Conservation (phyloP, 2,888 invertebrate genomes). For the Drosophila putrida region DNA sequence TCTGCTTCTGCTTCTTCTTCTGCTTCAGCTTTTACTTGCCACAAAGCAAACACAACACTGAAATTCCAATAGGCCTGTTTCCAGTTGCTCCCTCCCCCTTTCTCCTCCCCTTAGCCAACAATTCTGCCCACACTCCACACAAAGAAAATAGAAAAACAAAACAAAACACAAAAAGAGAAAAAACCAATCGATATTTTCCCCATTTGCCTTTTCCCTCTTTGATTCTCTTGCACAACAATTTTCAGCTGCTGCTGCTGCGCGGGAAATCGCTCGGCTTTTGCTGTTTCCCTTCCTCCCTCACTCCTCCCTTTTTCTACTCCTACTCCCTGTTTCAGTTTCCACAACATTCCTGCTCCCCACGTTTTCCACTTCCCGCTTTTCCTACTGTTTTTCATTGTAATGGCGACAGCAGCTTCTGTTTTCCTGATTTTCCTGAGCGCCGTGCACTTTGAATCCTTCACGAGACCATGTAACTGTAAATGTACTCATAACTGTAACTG, state of each 20-base stretch:
- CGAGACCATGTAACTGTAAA: slow-evolving; percentile 61
- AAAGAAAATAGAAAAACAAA: slow-evolving; percentile 16
- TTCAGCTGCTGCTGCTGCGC: slow-evolving; percentile 53
- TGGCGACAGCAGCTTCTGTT: slow-evolving; percentile 17
- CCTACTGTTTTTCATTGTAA: slow-evolving; percentile 3
- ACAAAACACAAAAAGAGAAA: slow-evolving; percentile 27
- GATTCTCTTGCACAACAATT: slow-evolving; percentile 59
- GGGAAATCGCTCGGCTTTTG: slow-evolving; percentile 40
- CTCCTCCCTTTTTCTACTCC: not conserved
- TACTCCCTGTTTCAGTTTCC: slow-evolving; percentile 11
- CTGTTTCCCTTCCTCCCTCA: slow-evolving; percentile 1
- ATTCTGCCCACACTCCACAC: not conserved
- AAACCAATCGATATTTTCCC: slow-evolving; percentile 72
- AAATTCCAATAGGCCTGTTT: slow-evolving; percentile 64
- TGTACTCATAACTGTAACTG: slow-evolving; percentile 36
- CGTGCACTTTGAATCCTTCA: slow-evolving; percentile 55
- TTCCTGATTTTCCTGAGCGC: slow-evolving; percentile 62
- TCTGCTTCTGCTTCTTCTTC: not conserved
- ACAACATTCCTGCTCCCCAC: slow-evolving; percentile 23
- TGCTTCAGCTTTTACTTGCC: not conserved
- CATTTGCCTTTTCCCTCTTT: slow-evolving; percentile 46
- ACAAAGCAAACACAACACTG: slow-evolving; percentile 50
- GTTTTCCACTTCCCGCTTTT: not conserved
- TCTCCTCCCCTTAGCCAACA: not conserved
- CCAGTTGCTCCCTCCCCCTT: slow-evolving; percentile 33